Percentiles rank a stretch among this genome's conserved stretches.
Conservation (phyloP, 2,797 vertebrate genomes). For the Bucorvus abyssinicus region DNA sequence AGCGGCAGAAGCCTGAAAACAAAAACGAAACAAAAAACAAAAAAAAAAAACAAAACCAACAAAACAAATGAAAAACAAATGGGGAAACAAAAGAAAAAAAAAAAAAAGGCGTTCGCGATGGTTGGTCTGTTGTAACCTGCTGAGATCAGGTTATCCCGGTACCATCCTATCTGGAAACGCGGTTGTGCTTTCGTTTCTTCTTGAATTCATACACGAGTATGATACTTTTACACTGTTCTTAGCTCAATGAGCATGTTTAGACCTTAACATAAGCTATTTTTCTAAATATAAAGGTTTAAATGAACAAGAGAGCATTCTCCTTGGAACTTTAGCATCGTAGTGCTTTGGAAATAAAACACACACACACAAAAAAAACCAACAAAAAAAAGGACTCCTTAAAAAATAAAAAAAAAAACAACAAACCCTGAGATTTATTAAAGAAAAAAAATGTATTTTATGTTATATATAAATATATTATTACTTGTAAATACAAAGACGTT, state of each 20-base stretch:
- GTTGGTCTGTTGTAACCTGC: constrained; percentile 56
- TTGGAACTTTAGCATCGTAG: constrained; percentile 81
- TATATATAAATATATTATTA: constrained; percentile 99
- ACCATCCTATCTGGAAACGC: constrained; percentile 74
- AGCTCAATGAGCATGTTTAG: constrained; percentile 84
- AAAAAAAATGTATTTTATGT: constrained; percentile 99
- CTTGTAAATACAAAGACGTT: constrained; percentile 99
- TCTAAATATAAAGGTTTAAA: constrained; percentile 83
- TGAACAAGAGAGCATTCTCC: constrained; percentile 81
- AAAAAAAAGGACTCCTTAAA: constrained; percentile 84
- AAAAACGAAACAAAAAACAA: neutral
- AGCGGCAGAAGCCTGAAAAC: too few species aligned
- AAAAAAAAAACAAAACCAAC: neutral
- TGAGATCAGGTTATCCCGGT: constrained; percentile 63
- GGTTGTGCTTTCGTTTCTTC: constrained; percentile 73
- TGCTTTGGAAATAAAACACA: constrained; percentile 74
- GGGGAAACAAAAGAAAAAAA: neutral
- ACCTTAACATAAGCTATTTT: constrained; percentile 86
- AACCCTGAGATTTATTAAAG: constrained; percentile 92
- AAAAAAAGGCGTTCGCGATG: neutral
- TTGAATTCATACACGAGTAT: constrained; percentile 82
- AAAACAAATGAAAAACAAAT: neutral
- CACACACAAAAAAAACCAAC: neutral
- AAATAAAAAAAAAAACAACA: constrained; percentile 13
- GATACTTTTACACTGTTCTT: constrained; percentile 83